Conservation (phyloP, 1,140 invertebrate genomes). For the Polyergus mexicanus region DNA sequence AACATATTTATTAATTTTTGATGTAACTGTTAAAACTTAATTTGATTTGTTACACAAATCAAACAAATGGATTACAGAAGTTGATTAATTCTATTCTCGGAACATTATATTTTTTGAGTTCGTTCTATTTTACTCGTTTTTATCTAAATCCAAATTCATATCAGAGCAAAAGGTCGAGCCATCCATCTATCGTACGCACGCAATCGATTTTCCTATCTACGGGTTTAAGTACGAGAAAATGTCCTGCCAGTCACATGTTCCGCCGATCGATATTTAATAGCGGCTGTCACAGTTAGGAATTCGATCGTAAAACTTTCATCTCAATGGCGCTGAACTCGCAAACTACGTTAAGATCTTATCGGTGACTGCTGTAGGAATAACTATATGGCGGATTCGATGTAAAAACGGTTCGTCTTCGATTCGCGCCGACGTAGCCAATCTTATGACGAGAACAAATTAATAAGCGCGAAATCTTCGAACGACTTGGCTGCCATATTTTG, state of each 20-base stretch:
- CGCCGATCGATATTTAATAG: conserved; percentile 64
- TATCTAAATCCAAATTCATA: conserved; percentile 7
- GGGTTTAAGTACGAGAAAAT: conserved; percentile 37
- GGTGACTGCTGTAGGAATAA: conserved; percentile 21
- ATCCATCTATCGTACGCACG: background rate
- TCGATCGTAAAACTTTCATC: conserved; percentile 63
- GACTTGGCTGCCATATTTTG: background rate
- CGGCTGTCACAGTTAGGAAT: conserved; percentile 59
- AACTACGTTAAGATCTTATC: conserved; percentile 55
- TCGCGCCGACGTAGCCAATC: conserved; percentile 33
- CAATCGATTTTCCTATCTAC: conserved; percentile 48
- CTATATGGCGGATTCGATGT: background rate
- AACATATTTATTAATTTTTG: no score
- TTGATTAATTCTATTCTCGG: background rate
- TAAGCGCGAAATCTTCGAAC: background rate
- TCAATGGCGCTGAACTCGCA: conserved; percentile 50
- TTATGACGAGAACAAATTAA: conserved; percentile 26
- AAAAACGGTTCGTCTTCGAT: conserved; percentile 41
- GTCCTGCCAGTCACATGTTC: conserved; percentile 49
- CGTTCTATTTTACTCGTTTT: background rate
- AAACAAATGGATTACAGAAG: background rate
- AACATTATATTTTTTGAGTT: background rate
- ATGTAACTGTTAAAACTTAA: background rate
- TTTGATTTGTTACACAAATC: background rate
- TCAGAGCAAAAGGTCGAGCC: conserved; percentile 24